phyloP scores from a whole-genome alignment of 2,888 invertebrate genomes.

The Prosopocoilus inquinatus region DNA sequence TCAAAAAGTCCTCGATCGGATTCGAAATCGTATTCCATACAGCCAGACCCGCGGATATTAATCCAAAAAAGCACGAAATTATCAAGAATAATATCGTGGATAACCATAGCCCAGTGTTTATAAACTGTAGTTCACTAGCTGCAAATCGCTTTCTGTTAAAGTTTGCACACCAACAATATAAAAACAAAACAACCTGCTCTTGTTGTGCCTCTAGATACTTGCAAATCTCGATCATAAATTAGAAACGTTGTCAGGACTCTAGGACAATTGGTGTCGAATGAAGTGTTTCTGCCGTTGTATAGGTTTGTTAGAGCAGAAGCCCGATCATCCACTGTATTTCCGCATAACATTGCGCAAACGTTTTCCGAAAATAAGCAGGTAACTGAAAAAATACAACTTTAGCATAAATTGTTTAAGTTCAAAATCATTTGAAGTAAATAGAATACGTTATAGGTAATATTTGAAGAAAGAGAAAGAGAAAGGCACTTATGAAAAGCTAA shows the following conservation, averaged over 20 bases:
- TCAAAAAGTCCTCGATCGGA: constrained; percentile 59
- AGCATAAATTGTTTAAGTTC: too few species aligned
- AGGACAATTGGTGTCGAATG: constrained; percentile 18
- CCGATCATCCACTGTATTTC: constrained; percentile 33
- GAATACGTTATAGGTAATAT: too few species aligned
- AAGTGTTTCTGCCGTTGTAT: constrained; percentile 28
- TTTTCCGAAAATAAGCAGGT: constrained; percentile 44
- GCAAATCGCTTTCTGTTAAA: constrained; percentile 16
- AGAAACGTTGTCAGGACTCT: constrained; percentile 4
- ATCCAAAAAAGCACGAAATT: constrained; percentile 53
- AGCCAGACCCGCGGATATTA: constrained; percentile 53
- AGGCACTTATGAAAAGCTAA: too few species aligned
- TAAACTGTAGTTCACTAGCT: constrained; percentile 34
- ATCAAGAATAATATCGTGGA: constrained; percentile 56
- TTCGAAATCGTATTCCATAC: constrained; percentile 59
- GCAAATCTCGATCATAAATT: background rate
- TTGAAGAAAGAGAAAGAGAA: too few species aligned
- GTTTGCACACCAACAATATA: background rate
- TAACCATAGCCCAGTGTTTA: constrained; percentile 55
- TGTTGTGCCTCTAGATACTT: background rate
- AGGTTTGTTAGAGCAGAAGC: constrained; percentile 37
- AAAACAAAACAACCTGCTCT: background rate
- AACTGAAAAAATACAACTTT: constrained; percentile 41
- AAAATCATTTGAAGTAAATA: too few species aligned
- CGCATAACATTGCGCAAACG: constrained; percentile 49